A percentile compares a stretch with the other conserved stretches of the same genome.
Evolutionary conservation across 1,140 invertebrate species (phyloP).

Genomic region (Drosophila erecta): DNA sequence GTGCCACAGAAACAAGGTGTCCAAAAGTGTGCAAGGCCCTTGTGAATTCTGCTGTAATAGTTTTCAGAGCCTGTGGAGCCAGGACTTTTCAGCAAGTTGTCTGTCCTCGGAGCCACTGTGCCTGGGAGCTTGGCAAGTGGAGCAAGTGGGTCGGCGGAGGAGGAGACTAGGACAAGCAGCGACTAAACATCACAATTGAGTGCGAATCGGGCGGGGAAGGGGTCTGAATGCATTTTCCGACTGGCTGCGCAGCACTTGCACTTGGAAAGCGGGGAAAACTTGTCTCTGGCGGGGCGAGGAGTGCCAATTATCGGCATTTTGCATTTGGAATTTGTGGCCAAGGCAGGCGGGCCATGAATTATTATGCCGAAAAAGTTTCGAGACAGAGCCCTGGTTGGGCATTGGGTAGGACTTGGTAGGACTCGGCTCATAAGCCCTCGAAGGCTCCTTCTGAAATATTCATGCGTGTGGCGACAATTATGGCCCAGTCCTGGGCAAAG

Average conservation of each 20-base stretch:
- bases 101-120: neutral
- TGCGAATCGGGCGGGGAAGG: slow-evolving; percentile 3
- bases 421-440: neutral
- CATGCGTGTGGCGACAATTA: slow-evolving; percentile 55
- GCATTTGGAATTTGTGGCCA: slow-evolving; percentile 34
- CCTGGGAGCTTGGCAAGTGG: neutral
- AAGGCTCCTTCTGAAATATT: slow-evolving; percentile 55
- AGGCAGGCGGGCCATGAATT: slow-evolving; percentile 60
- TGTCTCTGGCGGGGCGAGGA: slow-evolving; percentile 24
- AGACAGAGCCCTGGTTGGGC: slow-evolving; percentile 33
- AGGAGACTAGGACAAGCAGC: slow-evolving; percentile 25
- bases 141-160: slow-evolving; percentile 6
- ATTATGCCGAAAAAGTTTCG: slow-evolving; percentile 65
- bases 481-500: slow-evolving; percentile 15
- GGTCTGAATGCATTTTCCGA: slow-evolving; percentile 42
- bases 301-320: slow-evolving; percentile 55
- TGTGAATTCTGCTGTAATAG: too few species aligned
- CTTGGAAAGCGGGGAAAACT: slow-evolving; percentile 1
- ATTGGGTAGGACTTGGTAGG: slow-evolving; percentile 14
- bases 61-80: too few species aligned
- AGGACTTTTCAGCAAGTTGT: neutral
- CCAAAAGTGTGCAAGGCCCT: too few species aligned
- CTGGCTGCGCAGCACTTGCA: slow-evolving; percentile 19
- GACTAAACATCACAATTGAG: slow-evolving; percentile 49
- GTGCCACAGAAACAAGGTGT: too few species aligned